Conservation (phyloP, 1,140 invertebrate species). For the Aphidius gifuensis region DNA sequence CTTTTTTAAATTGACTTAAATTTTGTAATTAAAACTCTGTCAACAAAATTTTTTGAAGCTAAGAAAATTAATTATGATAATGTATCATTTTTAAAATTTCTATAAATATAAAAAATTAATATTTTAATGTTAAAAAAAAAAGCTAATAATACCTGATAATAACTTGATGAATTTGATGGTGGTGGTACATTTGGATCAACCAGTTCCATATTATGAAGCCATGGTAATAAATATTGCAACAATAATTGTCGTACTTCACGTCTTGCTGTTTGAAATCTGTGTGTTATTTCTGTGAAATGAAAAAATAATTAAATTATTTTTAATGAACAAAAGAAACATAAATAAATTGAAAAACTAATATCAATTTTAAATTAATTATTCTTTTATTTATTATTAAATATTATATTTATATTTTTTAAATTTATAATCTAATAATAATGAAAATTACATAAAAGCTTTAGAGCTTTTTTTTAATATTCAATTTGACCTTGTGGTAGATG, state of each 20-base stretch:
- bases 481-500: background rate
- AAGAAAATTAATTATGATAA: too few relatives aligned
- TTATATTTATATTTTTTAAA: background rate
- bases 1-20: too few relatives aligned
- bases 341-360: too few relatives aligned
- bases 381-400: too few relatives aligned
- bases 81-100: too few relatives aligned
- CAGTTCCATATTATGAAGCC: constrained; percentile 98
- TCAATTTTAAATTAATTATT: too few relatives aligned
- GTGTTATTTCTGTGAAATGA: constrained; percentile 82
- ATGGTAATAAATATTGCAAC: constrained; percentile 90
- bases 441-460: too few relatives aligned
- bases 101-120: background rate
- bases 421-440: background rate
- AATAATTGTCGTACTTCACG: constrained; percentile 85
- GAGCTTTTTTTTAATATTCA: too few relatives aligned
- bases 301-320: constrained; percentile 7
- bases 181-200: constrained; percentile 94
- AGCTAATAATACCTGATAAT: constrained; percentile 68
- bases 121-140: background rate
- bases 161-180: constrained; percentile 70
- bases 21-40: too few relatives aligned
- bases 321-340: too few relatives aligned
- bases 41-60: too few relatives aligned
- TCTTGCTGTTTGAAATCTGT: constrained; percentile 91